Evolutionary conservation across 1,140 invertebrate genomes (phyloP), one percentile per base, ranked within the genome.

Genomic region (Musca vetustissima): DNA sequence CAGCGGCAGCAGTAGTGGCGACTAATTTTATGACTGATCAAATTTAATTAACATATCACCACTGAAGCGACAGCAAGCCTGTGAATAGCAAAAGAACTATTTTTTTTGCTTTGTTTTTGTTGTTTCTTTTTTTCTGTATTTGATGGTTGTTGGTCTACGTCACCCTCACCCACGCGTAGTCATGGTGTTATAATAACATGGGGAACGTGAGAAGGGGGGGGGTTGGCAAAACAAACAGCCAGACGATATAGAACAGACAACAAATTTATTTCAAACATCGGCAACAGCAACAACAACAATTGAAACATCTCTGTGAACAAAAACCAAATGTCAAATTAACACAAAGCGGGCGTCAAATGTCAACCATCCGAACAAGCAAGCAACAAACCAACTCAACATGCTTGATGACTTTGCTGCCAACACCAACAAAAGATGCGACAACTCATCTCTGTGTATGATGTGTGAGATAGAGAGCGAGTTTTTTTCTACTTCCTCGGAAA

Each of bases 11-110:
- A 61, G 43, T n/a, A 21, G 7, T 19, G 17, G 49, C 32, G 19
- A 61, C 32, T 61, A 61, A 61, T 61, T 61, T 61, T 43, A 36
- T 61, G 57, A 17, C 28, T 32, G 36, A 61, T 61, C 57, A 61
- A 61, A 36, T 36, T 61, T 61, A 61, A 61, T 61, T 61, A 61
- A 61, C n/a, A 61, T 36, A 43, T 61, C 36, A 21, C 36, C 36
- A 43, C 36, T 43, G 36, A 43, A 43, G 36, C 36, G 36, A 43
- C 36, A 43, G 36, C 36, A 2, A 43, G 36, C 36, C 36, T 43
- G 11, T 11, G 36, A 43, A 11, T 43, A 13, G 36, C 36, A 43
- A 43, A 43, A 43, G 36, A 43, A 43, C 55, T 9, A 59, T 61
- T 28, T 28, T 61, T 22, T 15, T 59, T 1, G n/a, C n/a, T n/a